A percentile compares a stretch with the other conserved stretches of the same genome.
Evolutionary conservation across 2,113 vertebrate genomes (phyloP).

Genomic region (Erythrocercus mccallii): DNA sequence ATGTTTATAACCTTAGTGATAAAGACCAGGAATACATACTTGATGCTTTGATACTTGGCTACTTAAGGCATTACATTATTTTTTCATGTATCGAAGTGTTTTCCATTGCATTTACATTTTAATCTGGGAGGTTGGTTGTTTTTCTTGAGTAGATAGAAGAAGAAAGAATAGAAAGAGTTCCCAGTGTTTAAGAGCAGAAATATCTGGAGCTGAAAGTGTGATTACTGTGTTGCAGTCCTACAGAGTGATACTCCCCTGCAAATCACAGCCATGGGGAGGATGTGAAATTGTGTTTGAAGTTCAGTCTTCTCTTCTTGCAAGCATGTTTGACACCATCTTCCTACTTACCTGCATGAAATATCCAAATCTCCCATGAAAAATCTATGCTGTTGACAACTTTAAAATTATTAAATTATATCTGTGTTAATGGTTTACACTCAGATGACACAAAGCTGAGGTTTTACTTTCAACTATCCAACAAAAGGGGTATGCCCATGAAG

Average conservation of each 20-base stretch:
- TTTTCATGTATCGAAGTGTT: background rate
- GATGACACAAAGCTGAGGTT: background rate
- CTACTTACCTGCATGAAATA: background rate
- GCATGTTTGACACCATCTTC: background rate
- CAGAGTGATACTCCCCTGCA: background rate
- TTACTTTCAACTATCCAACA: background rate
- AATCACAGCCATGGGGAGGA: background rate
- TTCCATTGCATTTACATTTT: background rate
- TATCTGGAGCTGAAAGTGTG: background rate
- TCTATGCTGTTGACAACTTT: background rate
- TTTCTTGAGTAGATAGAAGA: background rate
- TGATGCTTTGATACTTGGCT: background rate
- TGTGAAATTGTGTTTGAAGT: background rate
- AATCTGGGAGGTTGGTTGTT: background rate
- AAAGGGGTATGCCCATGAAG: background rate
- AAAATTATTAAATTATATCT: background rate
- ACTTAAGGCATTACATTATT: background rate
- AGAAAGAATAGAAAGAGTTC: background rate
- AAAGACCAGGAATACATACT: background rate
- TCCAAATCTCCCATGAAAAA: background rate
- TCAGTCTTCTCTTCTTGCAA: background rate
- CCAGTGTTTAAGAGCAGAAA: background rate
- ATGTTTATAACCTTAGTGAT: background rate
- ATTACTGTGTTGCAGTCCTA: background rate
- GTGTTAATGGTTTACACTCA: background rate